Conservation (phyloP, 1,140 invertebrate genomes). For the Drosophila gunungcola region DNA sequence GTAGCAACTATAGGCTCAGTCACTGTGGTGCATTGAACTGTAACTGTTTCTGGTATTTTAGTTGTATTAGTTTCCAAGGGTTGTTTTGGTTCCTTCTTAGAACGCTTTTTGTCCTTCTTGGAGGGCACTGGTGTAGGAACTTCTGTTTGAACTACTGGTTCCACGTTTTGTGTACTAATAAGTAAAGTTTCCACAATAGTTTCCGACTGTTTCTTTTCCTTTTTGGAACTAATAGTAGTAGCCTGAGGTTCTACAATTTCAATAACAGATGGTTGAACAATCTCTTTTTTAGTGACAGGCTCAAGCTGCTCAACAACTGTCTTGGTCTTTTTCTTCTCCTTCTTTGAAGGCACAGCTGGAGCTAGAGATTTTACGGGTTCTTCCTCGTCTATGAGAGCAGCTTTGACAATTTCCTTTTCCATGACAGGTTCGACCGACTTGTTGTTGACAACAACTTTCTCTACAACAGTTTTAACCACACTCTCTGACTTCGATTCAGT, state of each 20-base stretch:
- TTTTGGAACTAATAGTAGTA: not conserved
- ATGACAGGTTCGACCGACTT: too few relatives aligned
- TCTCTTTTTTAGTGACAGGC: conserved; percentile 3
- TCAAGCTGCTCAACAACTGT: conserved; percentile 8
- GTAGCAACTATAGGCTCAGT: not conserved
- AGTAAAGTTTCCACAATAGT: conserved; percentile 5
- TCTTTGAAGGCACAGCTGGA: conserved; percentile 11
- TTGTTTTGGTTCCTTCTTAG: conserved; percentile 15
- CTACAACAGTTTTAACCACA: not conserved
- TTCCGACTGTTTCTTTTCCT: conserved; percentile 2
- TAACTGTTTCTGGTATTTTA: not conserved
- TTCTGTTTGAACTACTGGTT: conserved; percentile 6
- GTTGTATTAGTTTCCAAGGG: not conserved
- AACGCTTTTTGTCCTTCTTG: conserved; percentile 29
- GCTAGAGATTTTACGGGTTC: not conserved
- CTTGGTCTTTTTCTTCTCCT: conserved; percentile 29
- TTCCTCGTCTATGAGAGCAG: not conserved
- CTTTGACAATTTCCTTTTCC: conserved; percentile 11
- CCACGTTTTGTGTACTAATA: not conserved
- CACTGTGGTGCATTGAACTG: not conserved
- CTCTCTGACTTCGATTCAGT: not conserved
- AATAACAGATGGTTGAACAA: conserved; percentile 8
- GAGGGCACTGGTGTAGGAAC: not conserved
- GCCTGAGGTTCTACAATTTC: not conserved
- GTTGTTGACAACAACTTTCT: not conserved